These are phyloP conservation scores for Gopherus evgoodei DNA, from an alignment of 2,113 vertebrate genomes.

Conservation along the genomic window DNA sequence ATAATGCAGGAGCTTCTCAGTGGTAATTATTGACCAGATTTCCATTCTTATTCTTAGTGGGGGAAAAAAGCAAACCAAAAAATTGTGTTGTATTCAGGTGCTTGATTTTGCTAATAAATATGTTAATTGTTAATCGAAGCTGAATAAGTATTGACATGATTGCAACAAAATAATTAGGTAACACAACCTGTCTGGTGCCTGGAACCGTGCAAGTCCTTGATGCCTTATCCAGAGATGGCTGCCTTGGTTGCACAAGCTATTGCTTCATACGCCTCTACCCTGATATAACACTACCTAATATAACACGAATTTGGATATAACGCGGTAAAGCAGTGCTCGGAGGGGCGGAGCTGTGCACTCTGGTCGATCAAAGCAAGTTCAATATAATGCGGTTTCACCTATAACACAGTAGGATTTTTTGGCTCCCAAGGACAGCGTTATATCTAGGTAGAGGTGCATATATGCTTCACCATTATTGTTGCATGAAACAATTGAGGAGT, in stretches of 20 bases:
- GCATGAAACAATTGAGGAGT: not conserved
- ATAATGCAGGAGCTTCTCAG: slow-evolving; percentile 45
- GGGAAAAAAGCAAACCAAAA: slow-evolving; percentile 48
- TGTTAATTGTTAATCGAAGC: slow-evolving; percentile 53
- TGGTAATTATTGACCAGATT: slow-evolving; percentile 67
- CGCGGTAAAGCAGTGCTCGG: too few species aligned
- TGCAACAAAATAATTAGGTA: not conserved
- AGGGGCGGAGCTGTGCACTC: too few species aligned
- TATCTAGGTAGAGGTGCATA: not conserved
- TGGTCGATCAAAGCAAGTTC: too few species aligned
- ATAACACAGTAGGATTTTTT: too few species aligned
- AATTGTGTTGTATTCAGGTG: slow-evolving; percentile 45
- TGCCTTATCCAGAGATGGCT: not conserved
- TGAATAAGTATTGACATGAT: slow-evolving; percentile 22
- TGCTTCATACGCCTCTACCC: not conserved
- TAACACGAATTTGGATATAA: too few species aligned
- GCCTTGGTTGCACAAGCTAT: not conserved
- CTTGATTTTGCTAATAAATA: slow-evolving; percentile 52
- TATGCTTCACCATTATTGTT: not conserved
- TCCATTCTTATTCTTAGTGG: slow-evolving; percentile 59
- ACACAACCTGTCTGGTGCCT: not conserved
- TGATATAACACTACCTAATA: too few species aligned
- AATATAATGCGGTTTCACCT: too few species aligned
- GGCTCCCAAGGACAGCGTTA: too few species aligned
- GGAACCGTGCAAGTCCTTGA: not conserved